Evolutionary conservation across 2,113 vertebrate genomes (phyloP).

Genomic region (Siniperca chuatsi): DNA sequence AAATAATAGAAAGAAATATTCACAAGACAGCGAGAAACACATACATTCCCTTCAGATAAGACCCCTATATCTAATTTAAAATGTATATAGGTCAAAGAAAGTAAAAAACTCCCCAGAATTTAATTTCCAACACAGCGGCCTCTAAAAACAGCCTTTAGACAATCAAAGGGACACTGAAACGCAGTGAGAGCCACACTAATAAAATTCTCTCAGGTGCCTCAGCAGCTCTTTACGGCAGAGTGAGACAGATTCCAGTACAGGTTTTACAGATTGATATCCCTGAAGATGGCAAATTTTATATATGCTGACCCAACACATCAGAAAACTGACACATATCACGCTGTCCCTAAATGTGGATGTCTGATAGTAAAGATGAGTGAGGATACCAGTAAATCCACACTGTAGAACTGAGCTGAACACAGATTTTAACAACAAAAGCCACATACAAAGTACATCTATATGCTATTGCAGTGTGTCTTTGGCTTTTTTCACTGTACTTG

Average conservation of each 20-base stretch:
- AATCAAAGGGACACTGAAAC: slow-evolving; percentile 9
- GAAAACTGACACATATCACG: slow-evolving; percentile 39
- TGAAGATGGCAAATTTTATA: slow-evolving; percentile 7
- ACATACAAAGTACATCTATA: not conserved
- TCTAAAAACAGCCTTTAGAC: slow-evolving; percentile 18
- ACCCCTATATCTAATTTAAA: not conserved
- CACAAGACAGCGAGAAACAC: too few species aligned
- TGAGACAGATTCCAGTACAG: slow-evolving; percentile 14
- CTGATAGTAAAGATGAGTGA: slow-evolving; percentile 1
- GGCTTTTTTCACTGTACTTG: not conserved
- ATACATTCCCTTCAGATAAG: not conserved
- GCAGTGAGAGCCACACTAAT: slow-evolving; percentile 17
- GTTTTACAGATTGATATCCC: slow-evolving; percentile 26
- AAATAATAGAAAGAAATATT: not conserved
- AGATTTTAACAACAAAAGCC: not conserved
- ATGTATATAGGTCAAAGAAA: not conserved
- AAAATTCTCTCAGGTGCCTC: slow-evolving; percentile 10
- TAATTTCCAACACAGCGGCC: slow-evolving; percentile 13
- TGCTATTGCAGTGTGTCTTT: not conserved
- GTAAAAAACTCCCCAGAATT: not conserved
- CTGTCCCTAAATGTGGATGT: slow-evolving; percentile 39
- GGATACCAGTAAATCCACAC: slow-evolving; percentile 16
- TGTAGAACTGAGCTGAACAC: slow-evolving; percentile 1
- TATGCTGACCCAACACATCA: slow-evolving; percentile 35
- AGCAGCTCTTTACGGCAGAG: slow-evolving; percentile 12